phyloP scores from a whole-genome alignment of 2,797 vertebrate species.

The Poeciliopsis turneri region DNA sequence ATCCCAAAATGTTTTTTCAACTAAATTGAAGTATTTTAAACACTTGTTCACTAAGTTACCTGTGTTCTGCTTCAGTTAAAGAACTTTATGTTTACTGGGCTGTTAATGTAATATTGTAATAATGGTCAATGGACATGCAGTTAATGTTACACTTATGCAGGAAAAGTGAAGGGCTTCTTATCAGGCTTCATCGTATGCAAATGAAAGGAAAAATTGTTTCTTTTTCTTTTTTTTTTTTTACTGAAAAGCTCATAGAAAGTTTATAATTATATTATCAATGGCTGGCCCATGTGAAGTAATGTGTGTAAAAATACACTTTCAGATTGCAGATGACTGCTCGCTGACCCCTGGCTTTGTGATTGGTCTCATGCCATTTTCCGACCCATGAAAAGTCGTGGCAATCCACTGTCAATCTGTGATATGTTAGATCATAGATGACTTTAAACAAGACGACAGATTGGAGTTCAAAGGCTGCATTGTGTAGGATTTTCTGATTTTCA shows the following conservation, averaged over 20 bases:
- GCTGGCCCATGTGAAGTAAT: conserved; percentile 7
- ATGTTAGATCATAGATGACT: conserved; percentile 19
- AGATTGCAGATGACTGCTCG: conserved; percentile 28
- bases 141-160: not conserved
- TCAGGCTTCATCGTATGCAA: not conserved
- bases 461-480: not conserved
- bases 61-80: no score
- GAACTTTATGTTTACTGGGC: no score
- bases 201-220: not conserved
- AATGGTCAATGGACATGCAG: no score
- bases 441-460: conserved; percentile 17
- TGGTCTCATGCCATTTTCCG: conserved; percentile 33
- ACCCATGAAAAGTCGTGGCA: conserved; percentile 45
- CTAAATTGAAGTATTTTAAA: no score
- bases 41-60: no score
- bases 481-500: not conserved
- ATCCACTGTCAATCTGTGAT: conserved; percentile 21
- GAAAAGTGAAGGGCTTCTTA: not conserved
- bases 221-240: not conserved
- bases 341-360: conserved; percentile 37
- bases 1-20: no score
- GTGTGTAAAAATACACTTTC: conserved; percentile 14
- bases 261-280: not conserved
- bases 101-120: no score
- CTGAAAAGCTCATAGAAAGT: not conserved